Base-by-base conservation (phyloP, 30 jellyfish, hydroid and myxozoan species). In the Pelagia noctiluca region DNA sequence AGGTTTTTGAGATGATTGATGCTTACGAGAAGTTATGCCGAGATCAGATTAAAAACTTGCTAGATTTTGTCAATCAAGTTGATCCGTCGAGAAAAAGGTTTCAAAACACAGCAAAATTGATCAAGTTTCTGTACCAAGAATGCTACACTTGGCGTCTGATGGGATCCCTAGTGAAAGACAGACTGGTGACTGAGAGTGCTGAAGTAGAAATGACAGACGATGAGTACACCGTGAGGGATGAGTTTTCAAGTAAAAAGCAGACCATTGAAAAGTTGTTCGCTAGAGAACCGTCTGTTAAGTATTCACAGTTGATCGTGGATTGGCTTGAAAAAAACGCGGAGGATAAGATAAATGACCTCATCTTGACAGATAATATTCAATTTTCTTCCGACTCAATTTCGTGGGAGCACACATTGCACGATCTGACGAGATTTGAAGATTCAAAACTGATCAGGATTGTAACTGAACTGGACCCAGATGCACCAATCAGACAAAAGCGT, bases 281-380 rank as follows among this genome's bases (percentile, higher is more conserved):
- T 19, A 73, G 89, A 48, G 98, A 92, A 37, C 97, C 98, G 47
- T 65, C 95, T 35, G 71, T 88, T 26, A 81, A 97, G 22, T 96
- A 92, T 34, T 78, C 92, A 22, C 98, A 92, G 77, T 37, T 92
- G 50, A 86, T 92, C 36, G 96, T 92, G 34, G 98, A 92, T 53
- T 92, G 98, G 98, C 82, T 92, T 47, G 98, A 92, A 42, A 92
- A 82, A 77, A 92, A 92, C 75, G 93, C 87, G 82, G 97, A 92
- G 33, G 98, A 86, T 57, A 76, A 86, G 36, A 21, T 92, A 32
- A 80, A 80, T 47, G 98, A 92, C 48, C 35, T 63, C 7, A 50
- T 80, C 3, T 46, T 85, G 47, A 85, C 93, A 21, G 96, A 80
- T 13, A 80, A 92, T 34, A 46, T 92, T 21, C 91, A 87, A 76